Conservation (phyloP, 2,797 vertebrate genomes). For the Apogon hyalosoma region DNA sequence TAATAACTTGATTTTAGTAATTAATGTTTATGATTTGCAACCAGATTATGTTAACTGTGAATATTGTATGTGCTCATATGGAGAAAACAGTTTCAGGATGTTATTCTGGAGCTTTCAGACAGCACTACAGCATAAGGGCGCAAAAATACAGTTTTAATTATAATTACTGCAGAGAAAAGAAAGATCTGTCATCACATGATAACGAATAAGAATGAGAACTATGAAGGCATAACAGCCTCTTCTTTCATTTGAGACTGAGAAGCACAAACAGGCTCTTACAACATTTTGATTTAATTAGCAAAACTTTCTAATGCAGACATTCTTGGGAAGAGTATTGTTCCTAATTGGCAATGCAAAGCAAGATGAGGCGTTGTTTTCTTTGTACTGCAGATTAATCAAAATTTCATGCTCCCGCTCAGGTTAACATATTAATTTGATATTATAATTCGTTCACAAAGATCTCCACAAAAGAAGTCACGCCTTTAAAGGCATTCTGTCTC, state of each 20-base stretch:
- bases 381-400: conserved; percentile 4
- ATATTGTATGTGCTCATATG: no score
- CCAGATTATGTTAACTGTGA: no score
- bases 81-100: no score
- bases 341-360: conserved; percentile 27
- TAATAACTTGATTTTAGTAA: no score
- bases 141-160: conserved; percentile 3
- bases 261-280: conserved; percentile 37
- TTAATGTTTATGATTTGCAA: no score
- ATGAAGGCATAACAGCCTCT: conserved; percentile 14
- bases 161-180: conserved; percentile 14
- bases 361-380: conserved; percentile 6
- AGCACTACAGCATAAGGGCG: no score
- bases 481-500: conserved; percentile 5
- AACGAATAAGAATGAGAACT: conserved; percentile 23
- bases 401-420: conserved; percentile 2
- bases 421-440: conserved; percentile 17
- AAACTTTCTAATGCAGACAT: conserved; percentile 30
- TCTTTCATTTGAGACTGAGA: conserved; percentile 23
- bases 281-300: conserved; percentile 51
- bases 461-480: background rate
- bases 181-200: conserved; percentile 2
- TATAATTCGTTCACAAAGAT: conserved; percentile 19
- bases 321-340: conserved; percentile 16
- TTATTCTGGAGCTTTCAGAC: no score